Base-by-base conservation (phyloP, 2,113 vertebrate species). In the Nesospiza acunhae region DNA sequence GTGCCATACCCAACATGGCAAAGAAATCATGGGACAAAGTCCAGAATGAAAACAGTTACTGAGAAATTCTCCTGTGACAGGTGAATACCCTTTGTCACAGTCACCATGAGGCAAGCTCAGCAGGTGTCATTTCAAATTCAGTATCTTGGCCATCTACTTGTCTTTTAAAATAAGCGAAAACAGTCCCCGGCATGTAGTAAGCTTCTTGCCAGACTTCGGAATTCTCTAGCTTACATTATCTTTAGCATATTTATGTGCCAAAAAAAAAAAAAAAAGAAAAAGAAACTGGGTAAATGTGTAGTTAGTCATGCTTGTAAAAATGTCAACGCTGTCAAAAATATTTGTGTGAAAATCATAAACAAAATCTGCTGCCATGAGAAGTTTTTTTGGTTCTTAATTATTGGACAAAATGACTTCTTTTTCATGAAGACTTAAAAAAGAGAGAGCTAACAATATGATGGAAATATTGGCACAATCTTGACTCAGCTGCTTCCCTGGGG, bases 291-390 rank as follows among this genome's bases (percentile, higher is more conserved):
- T 93, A 87, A 95, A 94, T 84, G 67, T 82, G 87, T 80, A 74
- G 73, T 97, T 95, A 96, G 94, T 96, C 92, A 96, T 84, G 96
- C 93, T 95, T 91, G 82, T 82, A 87, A 96, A 97, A 96, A 90
- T 90, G 93, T 90, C 95, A 96, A 53, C 1, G 47, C 86, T 96
- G 92, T 95, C 91, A 92, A 83, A 97, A 94, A 95, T 95, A 92
- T 96, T 97, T 93, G 83, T 91, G 80, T 91, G 84, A 96, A 96
- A 96, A 95, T 89, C 91, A 92, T 96, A 96, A 97, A 97, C 94
- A 96, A 97, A 96, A 96, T 95, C 93, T 97, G 93, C 88, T 93
- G 78, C 86, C 80, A 84, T 77, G 73, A 91, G 94, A 93, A 92
- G 73, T 58, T 94, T 88, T 88, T 96, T 90, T 96, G 76, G 53